Base-by-base conservation (phyloP, 2,113 vertebrate genomes). In the Peucedramus taeniatus region DNA sequence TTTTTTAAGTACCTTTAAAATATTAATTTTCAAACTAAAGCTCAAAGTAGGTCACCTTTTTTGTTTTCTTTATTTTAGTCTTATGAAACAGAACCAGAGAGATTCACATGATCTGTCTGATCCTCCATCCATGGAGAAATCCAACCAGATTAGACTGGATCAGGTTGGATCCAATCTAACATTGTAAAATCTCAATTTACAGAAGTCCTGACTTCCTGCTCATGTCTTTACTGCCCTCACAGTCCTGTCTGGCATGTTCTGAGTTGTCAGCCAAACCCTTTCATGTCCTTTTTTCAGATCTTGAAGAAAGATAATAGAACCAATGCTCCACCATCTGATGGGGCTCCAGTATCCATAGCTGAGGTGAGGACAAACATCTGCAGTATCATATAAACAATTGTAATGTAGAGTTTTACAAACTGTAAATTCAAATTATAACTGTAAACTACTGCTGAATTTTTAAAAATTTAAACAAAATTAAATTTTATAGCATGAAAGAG, bases 231-330 rank as follows among this genome's bases (percentile, higher is more conserved):
- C 20, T 70, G 77, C 49, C 27, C 54, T 42, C 3, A 1, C 49
- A 40, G 23, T 37, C 37, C 65, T 71, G 18, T 18, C 45, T 79
- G 56, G 17, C 30, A 31, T 28, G 8, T 72, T 65, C 49, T 76
- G 39, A 72, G n/a, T 18, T 80, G 26, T 74, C 63, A 77, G 47
- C 19, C 51, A 86, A 87, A 49, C 57, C 31, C 35, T 89, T 77
- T 91, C 28, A 30, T 60, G 15, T 76, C 4, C 72, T 83, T 63
- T 31, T 93, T 91, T 92, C 94, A 98, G 98, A 76, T 98, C 74
- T 78, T 97, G 89, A 98, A 97, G 94, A 98, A 97, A 90, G 97
- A 98, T 13, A 97, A 97, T 16, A 97, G 71, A 86, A 51, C 18
- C 23, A 24, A 83, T 63, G 54, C 80, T 60, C 10, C 54, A 13